Conservation (phyloP, 2,113 vertebrate genomes). For the Coreoperca whiteheadi region DNA sequence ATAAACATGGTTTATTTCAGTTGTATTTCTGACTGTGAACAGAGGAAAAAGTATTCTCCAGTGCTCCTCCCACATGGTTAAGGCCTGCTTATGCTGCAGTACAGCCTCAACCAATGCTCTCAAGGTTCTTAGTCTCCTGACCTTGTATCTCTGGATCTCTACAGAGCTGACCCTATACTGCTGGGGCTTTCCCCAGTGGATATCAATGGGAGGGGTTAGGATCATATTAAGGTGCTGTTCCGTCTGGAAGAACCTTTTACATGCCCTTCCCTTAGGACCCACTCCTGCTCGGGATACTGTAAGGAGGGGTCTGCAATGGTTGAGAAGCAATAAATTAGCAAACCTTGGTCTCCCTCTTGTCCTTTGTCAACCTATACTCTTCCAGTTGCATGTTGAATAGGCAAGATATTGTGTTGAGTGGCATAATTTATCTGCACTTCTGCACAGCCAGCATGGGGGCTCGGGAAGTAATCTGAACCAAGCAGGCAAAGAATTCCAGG, state of each 20-base stretch:
- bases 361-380: slow-evolving; percentile 22
- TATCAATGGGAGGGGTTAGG: slow-evolving; percentile 16
- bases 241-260: slow-evolving; percentile 34
- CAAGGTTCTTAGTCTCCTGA: slow-evolving; percentile 23
- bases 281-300: slow-evolving; percentile 13
- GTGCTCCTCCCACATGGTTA: background rate
- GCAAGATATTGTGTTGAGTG: slow-evolving; percentile 61
- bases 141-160: slow-evolving; percentile 31
- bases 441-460: slow-evolving; percentile 62
- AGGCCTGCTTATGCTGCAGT: background rate
- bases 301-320: slow-evolving; percentile 9
- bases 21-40: slow-evolving; percentile 15
- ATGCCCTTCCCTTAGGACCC: slow-evolving; percentile 1
- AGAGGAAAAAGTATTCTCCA: background rate
- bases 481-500: slow-evolving; percentile 74
- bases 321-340: slow-evolving; percentile 34
- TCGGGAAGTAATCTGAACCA: slow-evolving; percentile 73
- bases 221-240: slow-evolving; percentile 33
- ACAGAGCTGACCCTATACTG: slow-evolving; percentile 23
- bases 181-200: slow-evolving; percentile 23
- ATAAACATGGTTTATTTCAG: slow-evolving; percentile 17
- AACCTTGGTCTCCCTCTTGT: slow-evolving; percentile 34
- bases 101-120: slow-evolving; percentile 7
- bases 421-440: slow-evolving; percentile 64
- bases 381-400: slow-evolving; percentile 58